Percentiles rank a stretch among this genome's conserved stretches.
These are phyloP conservation scores for Pangasianodon hypophthalmus DNA, from an alignment of 2,113 vertebrate species.

Conservation along the genomic window DNA sequence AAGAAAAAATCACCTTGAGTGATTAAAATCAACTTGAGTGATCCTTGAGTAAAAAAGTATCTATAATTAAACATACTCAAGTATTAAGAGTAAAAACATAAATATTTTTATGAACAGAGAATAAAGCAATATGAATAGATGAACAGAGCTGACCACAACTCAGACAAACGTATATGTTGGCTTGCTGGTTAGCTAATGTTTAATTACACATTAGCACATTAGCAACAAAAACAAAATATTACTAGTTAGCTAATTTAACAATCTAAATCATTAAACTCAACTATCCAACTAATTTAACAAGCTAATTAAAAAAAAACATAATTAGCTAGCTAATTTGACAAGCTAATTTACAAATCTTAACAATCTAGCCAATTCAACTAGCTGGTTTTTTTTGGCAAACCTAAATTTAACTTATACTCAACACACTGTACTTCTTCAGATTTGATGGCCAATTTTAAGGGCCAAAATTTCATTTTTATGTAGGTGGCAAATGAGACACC, in stretches of 20 bases:
- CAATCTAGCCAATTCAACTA: not conserved
- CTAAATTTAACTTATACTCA: not conserved
- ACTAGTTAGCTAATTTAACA: not conserved
- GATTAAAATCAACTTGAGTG: not conserved
- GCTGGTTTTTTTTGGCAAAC: not conserved
- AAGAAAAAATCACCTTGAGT: not conserved
- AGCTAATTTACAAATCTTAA: not conserved
- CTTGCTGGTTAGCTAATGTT: not conserved
- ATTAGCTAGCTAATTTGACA: not conserved
- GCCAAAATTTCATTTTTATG: no score
- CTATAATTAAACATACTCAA: not conserved
- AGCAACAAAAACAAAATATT: not conserved
- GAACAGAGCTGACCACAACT: not conserved
- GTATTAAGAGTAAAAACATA: not conserved
- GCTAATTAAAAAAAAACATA: no score
- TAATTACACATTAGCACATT: not conserved
- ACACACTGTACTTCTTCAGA: not conserved
- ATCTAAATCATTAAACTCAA: not conserved
- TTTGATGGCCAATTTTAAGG: not conserved
- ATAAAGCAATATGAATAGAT: not conserved
- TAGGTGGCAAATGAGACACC: not conserved
- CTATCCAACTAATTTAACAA: no score
- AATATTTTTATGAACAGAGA: not conserved
- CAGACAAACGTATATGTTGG: not conserved
- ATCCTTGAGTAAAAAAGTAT: not conserved